phyloP scores from a whole-genome alignment of 2,113 vertebrate species.

The Ceyx melanurus region DNA sequence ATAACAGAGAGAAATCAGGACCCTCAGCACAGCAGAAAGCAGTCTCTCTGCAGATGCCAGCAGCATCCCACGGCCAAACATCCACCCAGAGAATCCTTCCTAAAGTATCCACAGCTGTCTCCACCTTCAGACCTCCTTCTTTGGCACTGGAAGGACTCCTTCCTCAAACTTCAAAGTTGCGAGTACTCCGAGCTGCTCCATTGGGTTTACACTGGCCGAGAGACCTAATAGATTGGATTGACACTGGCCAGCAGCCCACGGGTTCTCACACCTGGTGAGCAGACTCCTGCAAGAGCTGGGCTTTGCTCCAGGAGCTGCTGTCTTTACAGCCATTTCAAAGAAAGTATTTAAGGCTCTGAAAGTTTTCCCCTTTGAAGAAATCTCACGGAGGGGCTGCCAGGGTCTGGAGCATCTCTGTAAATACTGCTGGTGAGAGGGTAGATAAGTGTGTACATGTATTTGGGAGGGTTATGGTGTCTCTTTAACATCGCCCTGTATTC shows the following conservation, averaged over 20 bases:
- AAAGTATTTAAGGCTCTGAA: constrained; percentile 27
- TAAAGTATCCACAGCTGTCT: not conserved
- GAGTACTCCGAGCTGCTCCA: not conserved
- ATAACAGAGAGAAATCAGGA: not conserved
- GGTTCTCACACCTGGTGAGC: constrained; percentile 27
- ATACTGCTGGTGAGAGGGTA: not conserved
- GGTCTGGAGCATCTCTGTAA: constrained; percentile 4
- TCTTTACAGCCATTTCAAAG: constrained; percentile 45
- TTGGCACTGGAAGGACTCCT: not conserved
- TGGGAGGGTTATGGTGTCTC: not conserved
- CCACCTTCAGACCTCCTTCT: not conserved
- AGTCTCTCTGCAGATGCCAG: not conserved
- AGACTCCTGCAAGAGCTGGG: constrained; percentile 35
- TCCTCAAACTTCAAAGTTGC: not conserved
- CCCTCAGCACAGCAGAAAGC: not conserved
- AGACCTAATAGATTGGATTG: not conserved
- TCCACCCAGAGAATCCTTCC: not conserved
- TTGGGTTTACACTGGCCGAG: not conserved
- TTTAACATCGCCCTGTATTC: not conserved
- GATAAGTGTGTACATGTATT: not conserved
- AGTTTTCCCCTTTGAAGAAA: constrained; percentile 34
- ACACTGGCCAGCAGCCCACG: not conserved
- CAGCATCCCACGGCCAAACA: not conserved
- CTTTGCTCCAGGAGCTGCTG: constrained; percentile 40
- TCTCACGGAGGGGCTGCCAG: not conserved